A percentile compares a stretch with the other conserved stretches of the same genome.
Evolutionary conservation across 2,113 vertebrate genomes (phyloP).

Genomic region (Telmatochromis brichardi): DNA sequence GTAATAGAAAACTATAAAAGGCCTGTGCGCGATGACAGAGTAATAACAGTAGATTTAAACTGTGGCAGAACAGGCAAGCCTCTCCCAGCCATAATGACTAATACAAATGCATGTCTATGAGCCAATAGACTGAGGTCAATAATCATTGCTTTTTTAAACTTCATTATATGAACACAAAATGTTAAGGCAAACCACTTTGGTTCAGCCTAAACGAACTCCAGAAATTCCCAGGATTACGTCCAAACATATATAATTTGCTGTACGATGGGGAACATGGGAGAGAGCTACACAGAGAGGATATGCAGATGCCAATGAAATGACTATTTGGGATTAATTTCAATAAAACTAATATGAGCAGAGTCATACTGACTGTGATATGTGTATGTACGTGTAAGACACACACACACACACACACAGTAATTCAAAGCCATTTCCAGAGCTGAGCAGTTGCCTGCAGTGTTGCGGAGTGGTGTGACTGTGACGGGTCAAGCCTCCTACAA

Average conservation of each 20-base stretch:
- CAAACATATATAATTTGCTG: background rate
- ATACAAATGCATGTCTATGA: conserved; percentile 50
- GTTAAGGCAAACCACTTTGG: conserved; percentile 2
- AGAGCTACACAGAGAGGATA: background rate
- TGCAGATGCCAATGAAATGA: conserved; percentile 11
- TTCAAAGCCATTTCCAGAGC: conserved; percentile 40
- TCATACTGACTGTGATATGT: background rate
- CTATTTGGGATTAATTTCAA: conserved; percentile 24
- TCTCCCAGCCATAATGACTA: conserved; percentile 26
- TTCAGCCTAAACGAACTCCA: conserved; percentile 5
- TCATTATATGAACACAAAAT: conserved; percentile 44
- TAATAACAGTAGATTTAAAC: conserved; percentile 62
- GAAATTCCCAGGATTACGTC: conserved; percentile 25
- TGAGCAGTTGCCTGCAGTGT: conserved; percentile 46
- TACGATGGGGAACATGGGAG: background rate
- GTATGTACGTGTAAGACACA: background rate
- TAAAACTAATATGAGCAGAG: background rate
- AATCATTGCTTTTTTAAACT: conserved; percentile 50
- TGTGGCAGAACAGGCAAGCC: conserved; percentile 31
- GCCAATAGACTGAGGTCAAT: conserved; percentile 44
- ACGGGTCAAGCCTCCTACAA: conserved; percentile 36
- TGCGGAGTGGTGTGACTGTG: conserved; percentile 30
- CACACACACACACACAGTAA: background rate
- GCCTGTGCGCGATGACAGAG: conserved; percentile 47
- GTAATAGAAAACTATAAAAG: conserved; percentile 57